phyloP scores from a whole-genome alignment of 2,888 invertebrate genomes.

The Bombylius discolor region DNA sequence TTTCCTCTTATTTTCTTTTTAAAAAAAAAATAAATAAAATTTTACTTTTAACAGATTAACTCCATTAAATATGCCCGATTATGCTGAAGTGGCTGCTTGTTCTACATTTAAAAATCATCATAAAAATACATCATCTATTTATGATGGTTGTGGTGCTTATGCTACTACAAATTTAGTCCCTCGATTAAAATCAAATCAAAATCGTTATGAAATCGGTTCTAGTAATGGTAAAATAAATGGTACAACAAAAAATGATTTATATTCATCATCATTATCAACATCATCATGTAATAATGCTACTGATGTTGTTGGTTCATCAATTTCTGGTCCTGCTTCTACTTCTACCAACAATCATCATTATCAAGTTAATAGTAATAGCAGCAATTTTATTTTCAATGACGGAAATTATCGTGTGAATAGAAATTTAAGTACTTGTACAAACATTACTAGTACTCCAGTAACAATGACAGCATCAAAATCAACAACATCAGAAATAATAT shows the following conservation, averaged over 20 bases:
- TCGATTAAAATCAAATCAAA: constrained; percentile 30
- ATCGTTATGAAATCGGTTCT: constrained; percentile 23
- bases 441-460: no score
- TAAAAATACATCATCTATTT: constrained; percentile 20
- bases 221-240: no score
- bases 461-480: no score
- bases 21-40: no score
- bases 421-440: constrained; percentile 14
- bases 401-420: constrained; percentile 18
- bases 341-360: constrained; percentile 34
- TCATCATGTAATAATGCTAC: no score
- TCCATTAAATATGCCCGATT: constrained; percentile 38
- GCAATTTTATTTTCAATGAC: constrained; percentile 18
- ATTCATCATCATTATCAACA: no score
- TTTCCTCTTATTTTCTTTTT: no score
- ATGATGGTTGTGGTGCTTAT: constrained; percentile 36
- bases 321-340: constrained; percentile 23
- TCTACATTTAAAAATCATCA: constrained; percentile 36
- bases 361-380: constrained; percentile 11
- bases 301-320: no score
- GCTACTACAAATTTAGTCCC: constrained; percentile 34
- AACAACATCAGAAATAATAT: no score
- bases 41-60: constrained; percentile 27
- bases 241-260: no score
- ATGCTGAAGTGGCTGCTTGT: constrained; percentile 34